A percentile compares a stretch with the other conserved stretches of the same genome.
Evolutionary conservation across 2,888 invertebrate genomes (phyloP).

Genomic region (Antheraea assamensis): DNA sequence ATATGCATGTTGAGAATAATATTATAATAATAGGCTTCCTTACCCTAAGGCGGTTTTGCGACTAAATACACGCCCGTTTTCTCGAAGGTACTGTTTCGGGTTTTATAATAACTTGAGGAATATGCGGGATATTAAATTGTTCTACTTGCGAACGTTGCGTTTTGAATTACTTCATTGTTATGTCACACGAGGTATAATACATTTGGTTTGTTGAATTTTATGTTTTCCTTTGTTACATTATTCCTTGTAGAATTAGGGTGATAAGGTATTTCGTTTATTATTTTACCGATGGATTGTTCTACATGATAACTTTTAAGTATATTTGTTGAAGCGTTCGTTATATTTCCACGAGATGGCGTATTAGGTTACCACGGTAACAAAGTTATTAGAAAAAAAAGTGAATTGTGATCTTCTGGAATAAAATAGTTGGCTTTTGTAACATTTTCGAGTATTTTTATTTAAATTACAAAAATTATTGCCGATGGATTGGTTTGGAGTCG

Average conservation of each 20-base stretch:
- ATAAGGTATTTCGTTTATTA: neutral
- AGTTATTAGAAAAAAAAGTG: no score
- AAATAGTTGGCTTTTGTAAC: no score
- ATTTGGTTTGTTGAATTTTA: neutral
- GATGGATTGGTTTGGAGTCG: no score
- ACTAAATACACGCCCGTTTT: neutral
- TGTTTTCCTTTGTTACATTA: neutral
- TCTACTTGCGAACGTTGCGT: neutral
- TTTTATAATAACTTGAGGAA: constrained; percentile 11
- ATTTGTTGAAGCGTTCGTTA: no score
- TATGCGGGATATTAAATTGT: constrained; percentile 6
- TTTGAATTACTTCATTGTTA: constrained; percentile 1
- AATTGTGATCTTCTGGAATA: no score
- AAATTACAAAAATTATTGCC: no score
- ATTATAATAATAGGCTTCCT: neutral
- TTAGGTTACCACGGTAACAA: no score
- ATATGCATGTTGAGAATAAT: neutral
- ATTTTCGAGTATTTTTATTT: no score
- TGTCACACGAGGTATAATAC: neutral
- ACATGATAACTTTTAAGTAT: neutral
- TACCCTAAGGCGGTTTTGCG: neutral
- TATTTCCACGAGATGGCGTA: no score
- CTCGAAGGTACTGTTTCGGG: neutral
- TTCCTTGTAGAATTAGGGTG: neutral
- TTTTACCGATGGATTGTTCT: neutral